phyloP scores from a whole-genome alignment of 2,113 vertebrate genomes.

The Butorides virescens region DNA sequence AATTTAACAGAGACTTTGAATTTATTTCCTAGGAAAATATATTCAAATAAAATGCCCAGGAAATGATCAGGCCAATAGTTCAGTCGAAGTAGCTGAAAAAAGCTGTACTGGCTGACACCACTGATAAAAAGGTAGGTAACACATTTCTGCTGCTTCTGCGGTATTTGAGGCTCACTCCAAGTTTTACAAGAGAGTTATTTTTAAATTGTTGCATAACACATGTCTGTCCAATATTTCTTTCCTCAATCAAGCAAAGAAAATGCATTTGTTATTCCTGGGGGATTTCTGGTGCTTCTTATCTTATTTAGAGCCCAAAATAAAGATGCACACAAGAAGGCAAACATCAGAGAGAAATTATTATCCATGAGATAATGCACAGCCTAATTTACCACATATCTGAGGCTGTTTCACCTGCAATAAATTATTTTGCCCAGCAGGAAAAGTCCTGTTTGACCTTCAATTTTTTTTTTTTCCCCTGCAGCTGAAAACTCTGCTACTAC shows the following conservation, averaged over 20 bases:
- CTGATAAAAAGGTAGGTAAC: constrained; percentile 58
- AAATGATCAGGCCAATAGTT: constrained; percentile 43
- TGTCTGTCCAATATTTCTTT: constrained; percentile 63
- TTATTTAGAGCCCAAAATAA: constrained; percentile 57
- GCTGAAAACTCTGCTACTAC: constrained; percentile 54
- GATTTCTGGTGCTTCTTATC: constrained; percentile 57
- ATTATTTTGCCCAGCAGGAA: constrained; percentile 54
- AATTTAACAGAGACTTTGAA: background rate
- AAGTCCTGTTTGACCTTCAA: constrained; percentile 43
- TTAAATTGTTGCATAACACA: constrained; percentile 66
- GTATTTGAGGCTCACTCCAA: constrained; percentile 58
- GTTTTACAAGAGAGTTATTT: constrained; percentile 66
- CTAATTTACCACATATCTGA: constrained; percentile 52
- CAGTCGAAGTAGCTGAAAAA: constrained; percentile 31
- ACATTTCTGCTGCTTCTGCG: constrained; percentile 39
- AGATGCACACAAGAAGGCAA: constrained; percentile 36
- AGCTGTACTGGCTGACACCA: background rate
- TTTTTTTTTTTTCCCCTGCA: background rate
- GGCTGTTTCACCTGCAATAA: constrained; percentile 53
- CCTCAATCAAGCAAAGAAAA: constrained; percentile 65
- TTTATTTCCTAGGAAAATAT: background rate
- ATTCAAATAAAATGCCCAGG: constrained; percentile 29
- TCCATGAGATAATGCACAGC: constrained; percentile 42
- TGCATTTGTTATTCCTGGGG: constrained; percentile 60
- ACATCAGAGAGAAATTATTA: constrained; percentile 56